Conservation (phyloP, 2,888 invertebrate species). For the Conchocele bisecta region DNA sequence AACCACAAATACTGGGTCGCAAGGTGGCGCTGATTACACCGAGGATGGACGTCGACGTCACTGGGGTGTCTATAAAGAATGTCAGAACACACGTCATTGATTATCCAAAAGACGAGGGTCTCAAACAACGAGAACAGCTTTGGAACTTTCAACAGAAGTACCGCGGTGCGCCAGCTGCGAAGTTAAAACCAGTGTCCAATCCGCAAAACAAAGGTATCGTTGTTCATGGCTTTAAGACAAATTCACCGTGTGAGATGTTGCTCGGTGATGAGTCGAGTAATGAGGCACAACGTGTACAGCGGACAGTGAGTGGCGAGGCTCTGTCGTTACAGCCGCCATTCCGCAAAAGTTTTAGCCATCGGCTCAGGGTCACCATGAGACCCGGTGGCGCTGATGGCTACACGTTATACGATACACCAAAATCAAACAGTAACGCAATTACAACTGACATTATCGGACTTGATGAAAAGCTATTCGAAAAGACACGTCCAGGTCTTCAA, state of each 20-base stretch:
- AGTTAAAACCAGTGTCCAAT: too few species aligned
- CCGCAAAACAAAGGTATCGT: too few species aligned
- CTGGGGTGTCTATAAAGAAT: conserved; percentile 44
- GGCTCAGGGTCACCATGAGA: neutral
- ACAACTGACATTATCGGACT: too few species aligned
- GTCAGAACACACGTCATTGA: conserved; percentile 56
- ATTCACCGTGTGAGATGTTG: too few species aligned
- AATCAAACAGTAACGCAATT: neutral
- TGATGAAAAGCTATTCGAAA: conserved; percentile 30
- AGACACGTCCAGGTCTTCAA: conserved; percentile 30
- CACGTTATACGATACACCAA: neutral
- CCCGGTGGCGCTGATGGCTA: neutral
- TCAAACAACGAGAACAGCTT: conserved; percentile 53
- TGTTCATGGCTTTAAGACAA: too few species aligned
- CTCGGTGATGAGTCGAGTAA: neutral
- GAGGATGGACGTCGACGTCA: conserved; percentile 55
- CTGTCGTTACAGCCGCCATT: conserved; percentile 40
- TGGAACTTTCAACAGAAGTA: conserved; percentile 58
- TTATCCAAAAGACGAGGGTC: conserved; percentile 56
- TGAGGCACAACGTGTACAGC: neutral
- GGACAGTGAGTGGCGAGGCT: conserved; percentile 28
- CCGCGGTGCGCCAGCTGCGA: conserved; percentile 37
- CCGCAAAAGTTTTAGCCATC: conserved; percentile 16
- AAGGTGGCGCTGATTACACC: conserved; percentile 46
- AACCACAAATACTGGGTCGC: conserved; percentile 32